These are phyloP conservation scores for Sarcophilus harrisii DNA, from an alignment of 2,797 vertebrate genomes.

Conservation along the genomic window DNA sequence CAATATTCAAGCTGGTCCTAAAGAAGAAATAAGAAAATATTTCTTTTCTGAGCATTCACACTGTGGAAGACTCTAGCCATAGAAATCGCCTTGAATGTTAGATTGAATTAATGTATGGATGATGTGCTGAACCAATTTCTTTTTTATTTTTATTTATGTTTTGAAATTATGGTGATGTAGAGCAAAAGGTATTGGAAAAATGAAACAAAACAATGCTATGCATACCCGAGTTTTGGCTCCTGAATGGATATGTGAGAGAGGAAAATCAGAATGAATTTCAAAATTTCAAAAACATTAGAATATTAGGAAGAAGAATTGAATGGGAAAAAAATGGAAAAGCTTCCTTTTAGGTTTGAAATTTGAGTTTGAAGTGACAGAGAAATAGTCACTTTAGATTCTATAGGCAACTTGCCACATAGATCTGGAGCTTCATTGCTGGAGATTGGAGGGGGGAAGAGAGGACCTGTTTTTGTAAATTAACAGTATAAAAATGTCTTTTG, in stretches of 20 bases:
- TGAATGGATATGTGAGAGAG: background rate
- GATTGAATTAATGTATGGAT: background rate
- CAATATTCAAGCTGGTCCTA: background rate
- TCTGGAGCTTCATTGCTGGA: background rate
- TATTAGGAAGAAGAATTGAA: background rate
- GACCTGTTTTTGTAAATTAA: background rate
- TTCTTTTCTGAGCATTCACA: background rate
- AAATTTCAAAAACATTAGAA: background rate
- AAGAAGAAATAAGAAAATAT: background rate
- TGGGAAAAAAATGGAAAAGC: background rate
- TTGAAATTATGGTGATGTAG: background rate
- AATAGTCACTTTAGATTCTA: background rate
- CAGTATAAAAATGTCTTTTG: background rate
- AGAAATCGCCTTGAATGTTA: background rate
- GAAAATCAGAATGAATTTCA: background rate
- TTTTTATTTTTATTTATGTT: background rate
- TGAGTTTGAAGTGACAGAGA: background rate
- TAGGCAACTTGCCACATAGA: background rate
- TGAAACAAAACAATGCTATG: background rate
- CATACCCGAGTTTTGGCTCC: background rate
- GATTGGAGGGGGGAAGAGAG: too few species aligned
- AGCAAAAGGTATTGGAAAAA: background rate
- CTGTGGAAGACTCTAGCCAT: background rate
- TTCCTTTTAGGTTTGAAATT: background rate
- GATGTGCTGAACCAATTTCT: background rate